Conservation (phyloP, 2,113 vertebrate species). For the Nicator chloris region DNA sequence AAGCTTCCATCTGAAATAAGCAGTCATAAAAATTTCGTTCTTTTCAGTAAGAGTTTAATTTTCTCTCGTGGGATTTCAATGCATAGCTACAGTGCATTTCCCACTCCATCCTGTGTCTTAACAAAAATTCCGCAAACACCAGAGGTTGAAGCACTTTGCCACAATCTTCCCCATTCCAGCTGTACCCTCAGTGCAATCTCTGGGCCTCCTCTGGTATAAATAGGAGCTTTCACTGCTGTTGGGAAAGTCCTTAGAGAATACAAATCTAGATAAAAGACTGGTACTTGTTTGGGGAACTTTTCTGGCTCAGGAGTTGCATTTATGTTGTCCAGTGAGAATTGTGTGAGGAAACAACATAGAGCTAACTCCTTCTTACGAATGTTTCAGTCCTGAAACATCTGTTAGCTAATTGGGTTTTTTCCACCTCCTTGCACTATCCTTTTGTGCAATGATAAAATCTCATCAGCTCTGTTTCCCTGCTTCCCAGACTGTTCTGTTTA, state of each 20-base stretch:
- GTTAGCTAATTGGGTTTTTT: background rate
- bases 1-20: conserved; percentile 38
- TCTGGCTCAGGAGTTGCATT: background rate
- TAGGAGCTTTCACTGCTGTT: background rate
- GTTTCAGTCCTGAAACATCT: background rate
- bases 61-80: conserved; percentile 10
- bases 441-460: background rate
- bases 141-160: background rate
- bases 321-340: background rate
- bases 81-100: background rate
- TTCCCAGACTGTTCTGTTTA: background rate
- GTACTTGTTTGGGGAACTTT: background rate
- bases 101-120: background rate
- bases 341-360: background rate
- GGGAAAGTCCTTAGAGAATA: background rate
- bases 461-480: background rate
- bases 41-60: conserved; percentile 40
- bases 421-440: background rate
- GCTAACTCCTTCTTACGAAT: background rate
- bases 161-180: background rate
- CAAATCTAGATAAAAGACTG: background rate
- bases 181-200: background rate
- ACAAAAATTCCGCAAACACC: background rate
- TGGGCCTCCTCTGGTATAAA: background rate
- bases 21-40: conserved; percentile 20